phyloP scores from a whole-genome alignment of 92 coral and sea anemone genomes.

The Bergia puertoricense region DNA sequence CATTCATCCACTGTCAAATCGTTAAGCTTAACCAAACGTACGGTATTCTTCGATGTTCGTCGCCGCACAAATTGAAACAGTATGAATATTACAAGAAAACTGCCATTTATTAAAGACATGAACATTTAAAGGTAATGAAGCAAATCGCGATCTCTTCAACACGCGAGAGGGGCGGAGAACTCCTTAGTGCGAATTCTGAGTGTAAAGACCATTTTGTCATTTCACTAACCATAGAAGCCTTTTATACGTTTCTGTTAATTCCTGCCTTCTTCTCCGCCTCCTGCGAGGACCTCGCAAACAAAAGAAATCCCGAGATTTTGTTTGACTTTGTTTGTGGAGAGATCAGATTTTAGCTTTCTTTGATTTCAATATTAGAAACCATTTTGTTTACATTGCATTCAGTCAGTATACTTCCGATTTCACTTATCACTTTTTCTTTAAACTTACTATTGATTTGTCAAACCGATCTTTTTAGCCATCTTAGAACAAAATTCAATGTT shows the following conservation, averaged over 20 bases:
- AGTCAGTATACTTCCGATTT: slow-evolving; percentile 62
- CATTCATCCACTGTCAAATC: background rate
- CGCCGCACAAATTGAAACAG: background rate
- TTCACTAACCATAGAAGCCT: slow-evolving; percentile 35
- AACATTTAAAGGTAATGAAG: slow-evolving; percentile 33
- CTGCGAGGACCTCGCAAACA: slow-evolving; percentile 27
- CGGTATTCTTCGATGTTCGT: background rate
- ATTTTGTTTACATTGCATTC: slow-evolving; percentile 55
- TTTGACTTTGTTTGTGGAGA: slow-evolving; percentile 33
- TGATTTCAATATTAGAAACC: slow-evolving; percentile 16
- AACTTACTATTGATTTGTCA: slow-evolving; percentile 35
- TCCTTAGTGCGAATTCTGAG: slow-evolving; percentile 42
- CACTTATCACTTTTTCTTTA: slow-evolving; percentile 57
- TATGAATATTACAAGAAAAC: background rate
- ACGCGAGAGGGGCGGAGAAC: slow-evolving; percentile 49
- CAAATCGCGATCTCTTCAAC: slow-evolving; percentile 43
- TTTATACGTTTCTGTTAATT: slow-evolving; percentile 30
- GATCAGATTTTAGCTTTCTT: slow-evolving; percentile 41
- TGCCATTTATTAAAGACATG: background rate
- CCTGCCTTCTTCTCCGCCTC: slow-evolving; percentile 41
- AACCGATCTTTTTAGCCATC: slow-evolving; percentile 19
- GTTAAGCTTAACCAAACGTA: background rate
- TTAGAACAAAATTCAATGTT: slow-evolving; percentile 15
- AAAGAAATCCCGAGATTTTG: slow-evolving; percentile 33
- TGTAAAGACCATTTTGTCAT: slow-evolving; percentile 42